These are phyloP conservation scores for Cliona cf. orientalis DNA, from an alignment of 37 sponge, comb jelly and placozoan species.

Conservation along the genomic window DNA sequence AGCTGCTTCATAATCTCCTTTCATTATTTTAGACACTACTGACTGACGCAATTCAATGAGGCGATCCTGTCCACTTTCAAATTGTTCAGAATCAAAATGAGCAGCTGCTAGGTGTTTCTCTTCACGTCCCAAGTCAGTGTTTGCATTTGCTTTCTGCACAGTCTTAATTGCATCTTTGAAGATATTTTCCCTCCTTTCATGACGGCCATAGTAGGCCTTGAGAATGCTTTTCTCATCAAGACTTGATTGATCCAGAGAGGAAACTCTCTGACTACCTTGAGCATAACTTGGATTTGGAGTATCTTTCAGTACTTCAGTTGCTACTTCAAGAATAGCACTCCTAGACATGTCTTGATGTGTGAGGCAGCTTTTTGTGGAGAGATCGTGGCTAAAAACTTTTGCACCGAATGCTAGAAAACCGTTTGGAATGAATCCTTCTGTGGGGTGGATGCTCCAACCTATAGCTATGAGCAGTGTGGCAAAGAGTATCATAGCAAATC, in stretches of 20 bases:
- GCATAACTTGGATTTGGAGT: constrained; percentile 39
- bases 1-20: neutral
- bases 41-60: constrained; percentile 4
- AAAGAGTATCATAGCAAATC: too few species aligned
- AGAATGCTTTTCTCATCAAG: constrained; percentile 16
- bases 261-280: constrained; percentile 12
- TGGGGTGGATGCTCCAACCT: too few species aligned
- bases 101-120: constrained; percentile 16
- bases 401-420: too few species aligned
- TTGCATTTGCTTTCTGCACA: constrained; percentile 35
- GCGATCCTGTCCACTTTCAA: constrained; percentile 43
- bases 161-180: constrained; percentile 27
- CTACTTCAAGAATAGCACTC: constrained; percentile 34
- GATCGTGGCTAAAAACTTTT: neutral
- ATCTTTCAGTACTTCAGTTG: constrained; percentile 27
- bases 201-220: constrained; percentile 39
- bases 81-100: constrained; percentile 53
- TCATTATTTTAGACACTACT: neutral
- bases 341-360: constrained; percentile 36
- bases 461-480: too few species aligned
- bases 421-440: too few species aligned
- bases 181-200: neutral
- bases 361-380: constrained; percentile 3
- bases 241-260: too few species aligned
- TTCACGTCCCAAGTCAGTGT: constrained; percentile 14